phyloP scores from a whole-genome alignment of 1,140 invertebrate genomes.

The Saccostrea echinata region DNA sequence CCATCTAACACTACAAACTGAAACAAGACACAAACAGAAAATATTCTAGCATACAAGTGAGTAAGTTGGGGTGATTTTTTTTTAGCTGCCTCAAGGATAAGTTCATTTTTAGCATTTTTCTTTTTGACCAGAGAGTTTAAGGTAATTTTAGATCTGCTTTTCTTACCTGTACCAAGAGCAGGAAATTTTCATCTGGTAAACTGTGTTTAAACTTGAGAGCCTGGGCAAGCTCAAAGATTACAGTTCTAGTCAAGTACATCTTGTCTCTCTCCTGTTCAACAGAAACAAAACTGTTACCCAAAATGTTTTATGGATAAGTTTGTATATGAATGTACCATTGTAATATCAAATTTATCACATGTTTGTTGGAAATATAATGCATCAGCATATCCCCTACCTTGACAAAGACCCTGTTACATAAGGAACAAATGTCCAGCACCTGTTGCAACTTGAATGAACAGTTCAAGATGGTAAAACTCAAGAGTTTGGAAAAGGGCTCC shows the following conservation, averaged over 20 bases:
- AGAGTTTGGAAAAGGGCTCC: constrained; percentile 97
- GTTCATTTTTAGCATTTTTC: too few species aligned
- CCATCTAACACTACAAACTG: too few species aligned
- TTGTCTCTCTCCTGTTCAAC: constrained; percentile 92
- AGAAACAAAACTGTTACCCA: constrained; percentile 23
- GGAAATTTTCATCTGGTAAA: constrained; percentile 95
- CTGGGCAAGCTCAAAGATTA: constrained; percentile 96
- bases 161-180: constrained; percentile 91
- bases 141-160: neutral
- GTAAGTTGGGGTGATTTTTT: too few species aligned
- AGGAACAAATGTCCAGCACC: constrained; percentile 92
- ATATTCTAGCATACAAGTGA: too few species aligned
- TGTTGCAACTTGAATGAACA: constrained; percentile 91
- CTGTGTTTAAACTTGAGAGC: constrained; percentile 96
- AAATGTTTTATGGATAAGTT: neutral
- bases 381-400: constrained; percentile 68
- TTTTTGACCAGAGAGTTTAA: neutral
- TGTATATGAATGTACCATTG: neutral
- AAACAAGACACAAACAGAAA: too few species aligned
- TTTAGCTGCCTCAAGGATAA: too few species aligned
- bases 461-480: constrained; percentile 94
- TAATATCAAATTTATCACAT: too few species aligned
- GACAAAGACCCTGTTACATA: constrained; percentile 92
- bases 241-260: constrained; percentile 91
- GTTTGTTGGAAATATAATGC: too few species aligned